These are phyloP conservation scores for Diaphora mendica DNA, from an alignment of 2,888 invertebrate species.

Conservation along the genomic window DNA sequence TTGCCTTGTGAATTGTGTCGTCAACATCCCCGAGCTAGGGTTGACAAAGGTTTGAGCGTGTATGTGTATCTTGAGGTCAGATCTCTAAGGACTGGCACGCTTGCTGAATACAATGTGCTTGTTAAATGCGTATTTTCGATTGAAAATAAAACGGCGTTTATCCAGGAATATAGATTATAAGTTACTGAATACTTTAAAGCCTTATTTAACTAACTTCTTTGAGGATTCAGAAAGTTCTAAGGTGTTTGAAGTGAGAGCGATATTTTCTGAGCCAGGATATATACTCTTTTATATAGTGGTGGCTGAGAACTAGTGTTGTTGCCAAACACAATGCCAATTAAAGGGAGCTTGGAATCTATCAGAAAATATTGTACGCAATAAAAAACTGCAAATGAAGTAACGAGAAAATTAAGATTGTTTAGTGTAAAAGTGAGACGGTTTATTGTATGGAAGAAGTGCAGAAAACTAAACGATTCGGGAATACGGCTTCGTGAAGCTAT, in stretches of 20 bases:
- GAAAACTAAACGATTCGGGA: background rate
- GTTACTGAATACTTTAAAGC: too few relatives aligned
- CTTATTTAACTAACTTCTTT: too few relatives aligned
- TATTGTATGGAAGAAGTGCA: background rate
- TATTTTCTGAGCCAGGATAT: too few relatives aligned
- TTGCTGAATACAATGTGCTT: background rate
- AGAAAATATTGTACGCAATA: background rate
- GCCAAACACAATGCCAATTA: too few relatives aligned
- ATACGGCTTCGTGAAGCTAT: too few relatives aligned
- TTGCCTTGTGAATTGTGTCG: constrained; percentile 54
- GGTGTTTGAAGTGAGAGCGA: too few relatives aligned
- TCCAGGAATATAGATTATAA: background rate
- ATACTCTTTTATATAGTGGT: too few relatives aligned
- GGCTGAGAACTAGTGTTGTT: too few relatives aligned
- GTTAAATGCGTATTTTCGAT: background rate
- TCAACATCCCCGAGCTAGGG: constrained; percentile 47
- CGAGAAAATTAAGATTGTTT: background rate
- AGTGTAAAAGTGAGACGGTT: too few relatives aligned
- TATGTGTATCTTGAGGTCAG: constrained; percentile 17
- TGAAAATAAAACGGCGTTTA: background rate
- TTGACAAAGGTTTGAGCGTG: constrained; percentile 35
- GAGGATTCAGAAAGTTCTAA: too few relatives aligned
- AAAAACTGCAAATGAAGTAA: background rate
- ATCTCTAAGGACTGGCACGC: constrained; percentile 4
- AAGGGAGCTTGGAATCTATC: too few relatives aligned